Evolutionary conservation across 2,797 vertebrate genomes (phyloP).

Genomic region (Cynodonichthys magdalenae): DNA sequence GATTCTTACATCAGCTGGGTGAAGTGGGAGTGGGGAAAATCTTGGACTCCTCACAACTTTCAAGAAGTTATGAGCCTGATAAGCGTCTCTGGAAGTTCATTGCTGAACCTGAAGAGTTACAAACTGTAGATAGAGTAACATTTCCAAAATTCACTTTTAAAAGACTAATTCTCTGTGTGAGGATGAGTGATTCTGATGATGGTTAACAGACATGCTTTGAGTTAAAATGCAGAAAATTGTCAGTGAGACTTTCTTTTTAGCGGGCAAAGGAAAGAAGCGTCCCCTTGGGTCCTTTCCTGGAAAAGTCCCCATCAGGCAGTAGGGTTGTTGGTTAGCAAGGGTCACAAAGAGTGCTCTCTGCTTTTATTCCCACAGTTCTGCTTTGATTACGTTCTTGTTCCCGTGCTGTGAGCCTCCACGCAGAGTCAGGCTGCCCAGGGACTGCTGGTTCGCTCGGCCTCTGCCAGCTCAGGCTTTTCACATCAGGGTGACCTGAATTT

Average conservation of each 20-base stretch:
- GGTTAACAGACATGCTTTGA: conserved; percentile 8
- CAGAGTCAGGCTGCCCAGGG: conserved; percentile 65
- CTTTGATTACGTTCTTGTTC: conserved; percentile 48
- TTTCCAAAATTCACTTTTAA: neutral
- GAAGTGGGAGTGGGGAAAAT: conserved; percentile 34
- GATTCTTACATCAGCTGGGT: conserved; percentile 54
- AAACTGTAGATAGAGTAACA: neutral
- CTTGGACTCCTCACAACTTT: neutral
- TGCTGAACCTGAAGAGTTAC: neutral
- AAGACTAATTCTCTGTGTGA: neutral
- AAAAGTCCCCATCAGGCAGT: conserved; percentile 55
- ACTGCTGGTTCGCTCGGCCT: conserved; percentile 28
- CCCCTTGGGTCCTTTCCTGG: conserved; percentile 51
- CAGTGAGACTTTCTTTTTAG: conserved; percentile 39
- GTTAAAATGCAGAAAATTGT: conserved; percentile 3
- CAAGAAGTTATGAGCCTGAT: conserved; percentile 23
- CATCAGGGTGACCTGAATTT: neutral
- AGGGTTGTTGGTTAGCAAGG: conserved; percentile 49
- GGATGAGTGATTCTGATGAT: neutral
- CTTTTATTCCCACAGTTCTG: conserved; percentile 79
- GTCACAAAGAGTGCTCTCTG: conserved; percentile 72
- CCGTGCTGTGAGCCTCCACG: conserved; percentile 58
- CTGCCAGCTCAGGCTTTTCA: conserved; percentile 26
- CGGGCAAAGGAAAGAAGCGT: conserved; percentile 32
- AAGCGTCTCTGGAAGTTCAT: conserved; percentile 39